Evolutionary conservation across 2,888 invertebrate genomes (phyloP), one percentile per base, ranked within the genome.

Genomic region (Platynereis dumerilii): DNA sequence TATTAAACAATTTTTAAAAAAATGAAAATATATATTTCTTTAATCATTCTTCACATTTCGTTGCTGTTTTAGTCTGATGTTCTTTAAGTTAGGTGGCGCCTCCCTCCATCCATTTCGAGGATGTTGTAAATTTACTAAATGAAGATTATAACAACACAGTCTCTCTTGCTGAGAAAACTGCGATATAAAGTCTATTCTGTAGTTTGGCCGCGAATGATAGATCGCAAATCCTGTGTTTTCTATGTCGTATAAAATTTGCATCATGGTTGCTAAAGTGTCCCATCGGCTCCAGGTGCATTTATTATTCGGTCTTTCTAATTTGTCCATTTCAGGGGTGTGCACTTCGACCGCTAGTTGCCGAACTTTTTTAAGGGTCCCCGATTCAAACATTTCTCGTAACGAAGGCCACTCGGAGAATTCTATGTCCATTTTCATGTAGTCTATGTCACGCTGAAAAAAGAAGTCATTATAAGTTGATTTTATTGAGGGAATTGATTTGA

Each of bases 391-490:
- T 42, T 74, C 70, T 28, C 69, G 58, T 5, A 83, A 64, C 0
- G 78, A 78, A 2, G 72, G 72, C 80, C 83, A 84, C 65, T 84
- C 84, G 1, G 75, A 75, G 42, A 78, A 81, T 62, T 84, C 83
- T 15, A 84, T 76, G 67, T 84, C 84, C 69, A 84, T 78, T 67
- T 84, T 84, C 29, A 84, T 67, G 57, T 80, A 80, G 69, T 84
- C 81, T 29, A 84, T 80, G 1, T 74, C 65, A 17, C 65, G 67
- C 80, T 82, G 75, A n/a, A 74, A 75, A 58, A 54, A 3, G 58
- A 22, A 34, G 29, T 48, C 22, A n/a, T n/a, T n/a, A n/a, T n/a
- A n/a, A n/a, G n/a, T n/a, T n/a, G n/a, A n/a, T n/a, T n/a, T n/a
- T n/a, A n/a, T n/a, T n/a, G n/a, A n/a, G n/a, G n/a, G n/a, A n/a